Conservation (phyloP, 2,113 vertebrate genomes). For the Hypomesus transpacificus region DNA sequence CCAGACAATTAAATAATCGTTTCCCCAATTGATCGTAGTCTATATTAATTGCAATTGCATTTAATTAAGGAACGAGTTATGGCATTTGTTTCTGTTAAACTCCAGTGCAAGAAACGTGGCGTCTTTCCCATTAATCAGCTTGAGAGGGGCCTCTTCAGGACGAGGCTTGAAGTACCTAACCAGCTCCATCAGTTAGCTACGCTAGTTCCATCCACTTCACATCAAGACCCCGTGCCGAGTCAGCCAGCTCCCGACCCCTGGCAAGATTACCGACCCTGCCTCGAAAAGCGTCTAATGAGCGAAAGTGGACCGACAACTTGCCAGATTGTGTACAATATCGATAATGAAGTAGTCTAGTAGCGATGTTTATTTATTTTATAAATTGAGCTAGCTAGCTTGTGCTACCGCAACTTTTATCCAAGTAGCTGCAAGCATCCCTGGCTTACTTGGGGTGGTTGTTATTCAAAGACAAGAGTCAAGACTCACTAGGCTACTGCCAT, state of each 20-base stretch:
- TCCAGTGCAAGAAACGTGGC: background rate
- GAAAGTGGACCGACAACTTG: background rate
- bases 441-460: background rate
- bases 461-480: background rate
- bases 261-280: slow-evolving; percentile 5
- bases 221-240: slow-evolving; percentile 9
- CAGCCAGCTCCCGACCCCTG: slow-evolving; percentile 5
- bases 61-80: background rate
- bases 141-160: slow-evolving; percentile 11
- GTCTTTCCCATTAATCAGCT: background rate
- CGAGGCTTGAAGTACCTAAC: background rate
- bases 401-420: slow-evolving; percentile 14
- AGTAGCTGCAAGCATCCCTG: slow-evolving; percentile 11
- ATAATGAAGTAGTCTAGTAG: background rate
- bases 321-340: background rate
- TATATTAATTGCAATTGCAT: too few relatives aligned
- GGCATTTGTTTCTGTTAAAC: background rate
- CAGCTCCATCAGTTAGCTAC: slow-evolving; percentile 4
- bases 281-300: background rate
- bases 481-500: background rate
- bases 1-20: too few relatives aligned
- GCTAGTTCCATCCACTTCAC: background rate
- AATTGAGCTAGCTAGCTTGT: slow-evolving; percentile 7
- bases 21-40: too few relatives aligned
- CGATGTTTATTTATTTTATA: slow-evolving; percentile 3